These are phyloP conservation scores for Otus sunia DNA, from an alignment of 2,113 vertebrate species.

Conservation along the genomic window DNA sequence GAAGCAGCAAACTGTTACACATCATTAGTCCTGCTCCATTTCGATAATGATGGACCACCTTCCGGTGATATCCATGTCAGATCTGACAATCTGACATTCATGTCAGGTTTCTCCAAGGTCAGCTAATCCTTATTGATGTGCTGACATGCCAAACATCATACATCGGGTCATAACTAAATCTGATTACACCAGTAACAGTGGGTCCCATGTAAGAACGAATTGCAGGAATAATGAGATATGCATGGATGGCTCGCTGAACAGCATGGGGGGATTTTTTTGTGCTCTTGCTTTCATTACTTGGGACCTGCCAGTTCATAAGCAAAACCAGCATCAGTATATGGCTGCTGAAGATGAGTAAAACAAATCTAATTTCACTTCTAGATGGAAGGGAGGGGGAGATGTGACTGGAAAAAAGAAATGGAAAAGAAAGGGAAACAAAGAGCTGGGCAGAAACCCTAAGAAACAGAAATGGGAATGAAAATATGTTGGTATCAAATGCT, in stretches of 20 bases:
- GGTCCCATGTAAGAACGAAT: rapidly evolving
- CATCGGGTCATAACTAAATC: background rate
- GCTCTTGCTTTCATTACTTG: background rate
- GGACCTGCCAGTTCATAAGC: too few relatives aligned
- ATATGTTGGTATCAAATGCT: background rate
- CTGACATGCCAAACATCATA: background rate
- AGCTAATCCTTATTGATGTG: background rate
- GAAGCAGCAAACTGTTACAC: background rate
- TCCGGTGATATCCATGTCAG: background rate
- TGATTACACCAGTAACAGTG: background rate
- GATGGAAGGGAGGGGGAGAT: background rate
- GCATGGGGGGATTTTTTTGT: too few relatives aligned
- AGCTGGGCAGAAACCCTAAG: background rate
- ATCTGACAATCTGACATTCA: background rate
- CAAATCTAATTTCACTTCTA: background rate
- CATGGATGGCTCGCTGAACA: background rate
- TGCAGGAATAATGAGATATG: background rate
- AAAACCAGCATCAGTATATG: background rate
- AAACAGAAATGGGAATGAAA: background rate
- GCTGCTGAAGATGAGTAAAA: background rate
- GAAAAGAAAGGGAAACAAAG: background rate
- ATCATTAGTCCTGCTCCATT: background rate
- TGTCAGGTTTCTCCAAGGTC: background rate
- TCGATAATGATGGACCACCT: rapidly evolving
- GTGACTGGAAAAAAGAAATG: background rate